Conservation (phyloP, 2,797 vertebrate species). For the Cuniculus paca region DNA sequence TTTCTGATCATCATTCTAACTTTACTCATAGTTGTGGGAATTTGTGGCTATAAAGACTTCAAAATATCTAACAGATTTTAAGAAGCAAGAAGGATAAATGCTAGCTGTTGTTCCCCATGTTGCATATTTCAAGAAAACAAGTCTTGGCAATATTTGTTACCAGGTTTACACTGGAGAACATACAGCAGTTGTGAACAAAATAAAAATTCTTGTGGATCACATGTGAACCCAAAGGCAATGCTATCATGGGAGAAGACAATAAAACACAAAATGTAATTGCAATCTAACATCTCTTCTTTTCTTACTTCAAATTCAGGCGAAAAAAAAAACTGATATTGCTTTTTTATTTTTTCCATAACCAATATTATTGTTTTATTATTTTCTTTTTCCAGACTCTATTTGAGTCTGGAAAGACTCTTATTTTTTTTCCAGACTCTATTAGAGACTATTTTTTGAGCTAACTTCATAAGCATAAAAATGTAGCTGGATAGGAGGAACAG, state of each 20-base stretch:
- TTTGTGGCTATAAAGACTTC: not conserved
- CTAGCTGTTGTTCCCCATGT: not conserved
- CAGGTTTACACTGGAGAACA: not conserved
- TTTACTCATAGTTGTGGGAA: not conserved
- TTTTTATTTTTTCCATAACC: not conserved
- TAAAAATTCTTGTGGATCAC: not conserved
- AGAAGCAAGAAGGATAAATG: not conserved
- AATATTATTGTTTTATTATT: not conserved
- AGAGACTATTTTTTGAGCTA: not conserved
- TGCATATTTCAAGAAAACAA: not conserved
- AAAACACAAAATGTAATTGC: not conserved
- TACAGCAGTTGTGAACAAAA: not conserved
- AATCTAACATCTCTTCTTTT: not conserved
- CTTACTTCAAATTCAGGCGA: not conserved
- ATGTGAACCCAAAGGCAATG: not conserved
- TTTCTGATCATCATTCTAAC: not conserved
- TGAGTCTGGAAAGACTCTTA: too few species aligned
- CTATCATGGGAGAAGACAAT: not conserved
- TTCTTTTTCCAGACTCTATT: not conserved
- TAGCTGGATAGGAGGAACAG: not conserved
- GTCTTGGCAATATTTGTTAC: not conserved
- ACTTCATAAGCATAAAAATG: not conserved
- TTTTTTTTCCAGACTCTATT: not conserved
- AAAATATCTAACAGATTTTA: not conserved
- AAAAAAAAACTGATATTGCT: not conserved